Conservation (phyloP, 2,113 vertebrate genomes). For the Bufo bufo region DNA sequence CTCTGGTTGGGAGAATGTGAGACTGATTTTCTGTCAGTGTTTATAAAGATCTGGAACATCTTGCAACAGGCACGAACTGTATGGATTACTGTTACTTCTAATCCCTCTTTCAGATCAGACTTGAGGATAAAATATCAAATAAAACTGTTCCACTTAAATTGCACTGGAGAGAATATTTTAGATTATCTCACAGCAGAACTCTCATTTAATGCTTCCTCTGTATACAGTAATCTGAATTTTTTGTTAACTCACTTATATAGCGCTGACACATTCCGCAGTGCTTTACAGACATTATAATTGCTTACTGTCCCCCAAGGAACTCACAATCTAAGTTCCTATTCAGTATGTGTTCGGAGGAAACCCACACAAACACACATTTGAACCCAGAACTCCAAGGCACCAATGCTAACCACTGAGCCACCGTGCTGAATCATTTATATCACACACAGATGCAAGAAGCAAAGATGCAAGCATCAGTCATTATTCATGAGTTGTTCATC, state of each 20-base stretch:
- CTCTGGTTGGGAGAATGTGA: too few relatives aligned
- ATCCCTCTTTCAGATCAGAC: not conserved
- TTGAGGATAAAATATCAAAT: conserved; percentile 4
- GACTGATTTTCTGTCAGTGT: not conserved
- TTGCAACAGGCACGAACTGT: not conserved
- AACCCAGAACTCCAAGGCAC: too few relatives aligned
- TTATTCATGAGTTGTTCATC: not conserved
- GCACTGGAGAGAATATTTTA: not conserved
- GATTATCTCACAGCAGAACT: not conserved
- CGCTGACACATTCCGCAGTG: too few relatives aligned
- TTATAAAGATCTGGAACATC: not conserved
- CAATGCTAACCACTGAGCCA: too few relatives aligned
- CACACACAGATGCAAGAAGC: not conserved
- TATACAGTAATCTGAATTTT: not conserved
- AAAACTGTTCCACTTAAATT: not conserved
- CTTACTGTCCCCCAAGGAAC: too few relatives aligned
- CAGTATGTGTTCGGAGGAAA: too few relatives aligned
- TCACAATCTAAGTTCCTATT: too few relatives aligned
- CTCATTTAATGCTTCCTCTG: not conserved
- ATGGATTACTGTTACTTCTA: not conserved
- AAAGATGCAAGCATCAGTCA: not conserved
- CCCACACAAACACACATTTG: too few relatives aligned
- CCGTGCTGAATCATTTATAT: too few relatives aligned
- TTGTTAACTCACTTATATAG: too few relatives aligned
- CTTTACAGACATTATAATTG: too few relatives aligned